These are phyloP conservation scores for Vultur gryphus DNA, from an alignment of 2,797 vertebrate species.

Conservation along the genomic window DNA sequence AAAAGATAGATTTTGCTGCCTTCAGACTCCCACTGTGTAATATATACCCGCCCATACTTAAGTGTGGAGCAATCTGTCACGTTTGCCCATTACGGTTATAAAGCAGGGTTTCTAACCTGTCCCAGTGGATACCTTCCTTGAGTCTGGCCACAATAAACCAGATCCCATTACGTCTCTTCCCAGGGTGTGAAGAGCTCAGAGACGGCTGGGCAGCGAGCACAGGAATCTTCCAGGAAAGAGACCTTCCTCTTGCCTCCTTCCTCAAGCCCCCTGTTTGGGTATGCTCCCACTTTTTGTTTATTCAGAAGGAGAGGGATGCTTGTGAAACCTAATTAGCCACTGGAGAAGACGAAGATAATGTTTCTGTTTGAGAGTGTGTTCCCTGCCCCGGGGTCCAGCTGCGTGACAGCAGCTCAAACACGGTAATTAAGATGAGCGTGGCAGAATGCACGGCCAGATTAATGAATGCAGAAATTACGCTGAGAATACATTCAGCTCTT, in stretches of 20 bases:
- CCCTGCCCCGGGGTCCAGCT: slow-evolving; percentile 9
- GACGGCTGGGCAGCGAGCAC: background rate
- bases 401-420: slow-evolving; percentile 17
- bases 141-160: background rate
- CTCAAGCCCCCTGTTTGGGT: background rate
- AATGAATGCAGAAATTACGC: background rate
- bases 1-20: background rate
- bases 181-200: background rate
- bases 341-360: background rate
- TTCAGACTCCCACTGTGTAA: background rate
- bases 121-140: background rate
- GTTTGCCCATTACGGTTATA: background rate
- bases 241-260: background rate
- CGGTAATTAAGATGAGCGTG: slow-evolving; percentile 7
- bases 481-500: background rate
- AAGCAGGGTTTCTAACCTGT: background rate
- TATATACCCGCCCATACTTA: background rate
- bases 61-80: background rate
- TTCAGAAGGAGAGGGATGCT: background rate
- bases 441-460: background rate
- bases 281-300: slow-evolving; percentile 4
- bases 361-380: background rate
- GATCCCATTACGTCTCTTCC: background rate
- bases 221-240: background rate
- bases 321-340: slow-evolving; percentile 35